A percentile compares a stretch with the other conserved stretches of the same genome.
Evolutionary conservation across 2,888 invertebrate species (phyloP).

Genomic region (Schizaphis graminum): DNA sequence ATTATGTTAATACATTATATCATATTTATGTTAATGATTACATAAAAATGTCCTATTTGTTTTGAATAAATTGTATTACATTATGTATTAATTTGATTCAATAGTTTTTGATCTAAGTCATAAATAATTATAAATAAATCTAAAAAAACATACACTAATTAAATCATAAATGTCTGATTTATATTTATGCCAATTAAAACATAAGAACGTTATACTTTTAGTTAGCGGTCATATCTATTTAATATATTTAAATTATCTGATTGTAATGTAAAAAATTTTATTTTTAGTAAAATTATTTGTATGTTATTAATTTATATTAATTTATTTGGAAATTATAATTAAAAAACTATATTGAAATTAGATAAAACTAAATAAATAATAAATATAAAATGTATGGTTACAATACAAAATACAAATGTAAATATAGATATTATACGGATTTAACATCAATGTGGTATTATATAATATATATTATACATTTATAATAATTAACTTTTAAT

Average conservation of each 20-base stretch:
- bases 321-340: background rate
- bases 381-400: too few relatives aligned
- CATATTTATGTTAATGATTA: background rate
- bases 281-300: background rate
- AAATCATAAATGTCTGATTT: background rate
- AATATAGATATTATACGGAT: too few relatives aligned
- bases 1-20: too few relatives aligned
- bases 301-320: background rate
- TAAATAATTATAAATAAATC: background rate
- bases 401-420: too few relatives aligned
- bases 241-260: background rate
- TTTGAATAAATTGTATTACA: background rate
- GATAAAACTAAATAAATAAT: too few relatives aligned
- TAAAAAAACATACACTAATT: background rate
- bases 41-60: background rate
- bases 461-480: too few relatives aligned
- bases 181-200: background rate
- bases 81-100: background rate
- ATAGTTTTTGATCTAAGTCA: background rate
- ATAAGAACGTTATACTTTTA: background rate
- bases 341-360: too few relatives aligned
- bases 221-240: background rate
- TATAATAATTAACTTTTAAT: too few relatives aligned
- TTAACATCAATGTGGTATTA: too few relatives aligned
- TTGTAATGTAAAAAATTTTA: background rate